phyloP scores from a whole-genome alignment of 2,113 vertebrate genomes.

The Mormyrus lacerda region DNA sequence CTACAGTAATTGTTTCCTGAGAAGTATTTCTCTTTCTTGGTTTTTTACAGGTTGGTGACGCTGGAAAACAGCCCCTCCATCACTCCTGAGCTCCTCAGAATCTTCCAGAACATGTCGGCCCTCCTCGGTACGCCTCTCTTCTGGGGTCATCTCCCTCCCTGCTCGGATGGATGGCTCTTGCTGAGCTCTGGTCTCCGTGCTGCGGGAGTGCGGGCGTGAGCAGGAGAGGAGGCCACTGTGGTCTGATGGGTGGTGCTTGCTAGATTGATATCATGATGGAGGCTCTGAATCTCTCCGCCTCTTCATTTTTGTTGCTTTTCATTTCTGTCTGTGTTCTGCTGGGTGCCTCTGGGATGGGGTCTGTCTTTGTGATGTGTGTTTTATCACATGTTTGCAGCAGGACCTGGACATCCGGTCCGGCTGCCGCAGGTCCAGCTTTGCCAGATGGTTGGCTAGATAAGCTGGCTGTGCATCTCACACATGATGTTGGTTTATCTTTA shows the following conservation, averaged over 20 bases:
- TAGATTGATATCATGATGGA: neutral
- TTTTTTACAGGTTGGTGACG: slow-evolving; percentile 79
- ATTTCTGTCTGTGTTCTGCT: neutral
- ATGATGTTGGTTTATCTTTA: neutral
- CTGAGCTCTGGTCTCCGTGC: neutral
- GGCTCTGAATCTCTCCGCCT: neutral
- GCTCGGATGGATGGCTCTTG: neutral
- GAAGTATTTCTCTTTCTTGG: neutral
- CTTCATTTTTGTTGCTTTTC: neutral
- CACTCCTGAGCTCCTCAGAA: slow-evolving; percentile 81
- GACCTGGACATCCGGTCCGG: neutral
- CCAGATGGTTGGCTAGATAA: neutral
- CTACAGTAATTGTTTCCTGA: neutral
- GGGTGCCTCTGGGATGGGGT: neutral
- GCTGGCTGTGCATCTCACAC: neutral
- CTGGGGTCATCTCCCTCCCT: neutral
- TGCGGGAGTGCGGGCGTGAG: neutral
- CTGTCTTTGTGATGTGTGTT: neutral
- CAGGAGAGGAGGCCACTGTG: neutral
- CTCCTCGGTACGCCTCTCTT: slow-evolving; percentile 75
- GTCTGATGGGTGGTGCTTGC: neutral
- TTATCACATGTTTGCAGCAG: neutral
- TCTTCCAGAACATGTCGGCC: slow-evolving; percentile 95
- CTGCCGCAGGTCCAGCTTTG: neutral
- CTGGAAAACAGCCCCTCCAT: slow-evolving; percentile 86